These are phyloP conservation scores for Rhopalosiphum nymphaeae DNA, from an alignment of 2,888 invertebrate species.

Conservation along the genomic window DNA sequence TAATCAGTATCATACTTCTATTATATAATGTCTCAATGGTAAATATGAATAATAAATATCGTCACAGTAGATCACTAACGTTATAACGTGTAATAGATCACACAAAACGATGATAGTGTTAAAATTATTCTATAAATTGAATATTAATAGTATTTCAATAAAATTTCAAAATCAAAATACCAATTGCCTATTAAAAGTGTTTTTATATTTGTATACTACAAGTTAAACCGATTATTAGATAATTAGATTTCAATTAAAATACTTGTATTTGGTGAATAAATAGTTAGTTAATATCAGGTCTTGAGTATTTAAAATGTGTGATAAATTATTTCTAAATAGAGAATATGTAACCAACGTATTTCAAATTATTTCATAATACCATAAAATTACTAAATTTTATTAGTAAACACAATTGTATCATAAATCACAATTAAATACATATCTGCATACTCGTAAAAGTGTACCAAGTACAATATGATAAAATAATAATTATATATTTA, in stretches of 20 bases:
- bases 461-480: background rate
- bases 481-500: background rate
- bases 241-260: background rate
- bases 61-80: background rate
- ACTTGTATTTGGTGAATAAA: background rate
- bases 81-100: background rate
- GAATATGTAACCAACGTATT: constrained; percentile 2
- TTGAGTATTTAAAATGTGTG: background rate
- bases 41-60: background rate
- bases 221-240: background rate
- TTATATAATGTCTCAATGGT: background rate
- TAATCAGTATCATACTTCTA: background rate
- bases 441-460: background rate
- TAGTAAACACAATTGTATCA: background rate
- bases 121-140: background rate
- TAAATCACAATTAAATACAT: background rate
- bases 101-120: background rate
- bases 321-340: background rate
- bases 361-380: background rate
- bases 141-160: background rate
- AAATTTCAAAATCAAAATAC: background rate
- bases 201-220: background rate
- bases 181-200: background rate
- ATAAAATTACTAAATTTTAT: background rate
- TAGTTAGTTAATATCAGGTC: background rate